phyloP scores from a whole-genome alignment of 2,113 vertebrate species.

The Phoenicopterus ruber region DNA sequence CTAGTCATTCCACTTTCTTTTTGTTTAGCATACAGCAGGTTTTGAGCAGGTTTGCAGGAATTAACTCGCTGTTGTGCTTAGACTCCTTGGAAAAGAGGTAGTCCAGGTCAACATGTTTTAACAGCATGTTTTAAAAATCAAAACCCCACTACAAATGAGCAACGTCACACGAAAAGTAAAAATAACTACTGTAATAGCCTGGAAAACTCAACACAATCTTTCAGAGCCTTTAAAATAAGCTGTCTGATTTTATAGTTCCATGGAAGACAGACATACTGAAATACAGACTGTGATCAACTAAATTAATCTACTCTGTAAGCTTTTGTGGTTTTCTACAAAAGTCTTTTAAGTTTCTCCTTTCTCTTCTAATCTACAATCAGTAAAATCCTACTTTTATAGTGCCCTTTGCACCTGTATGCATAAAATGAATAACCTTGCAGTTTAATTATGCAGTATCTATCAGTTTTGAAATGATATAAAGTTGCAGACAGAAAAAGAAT shows the following conservation, averaged over 20 bases:
- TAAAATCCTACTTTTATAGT: slow-evolving; percentile 75
- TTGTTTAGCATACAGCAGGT: background rate
- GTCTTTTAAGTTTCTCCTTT: slow-evolving; percentile 68
- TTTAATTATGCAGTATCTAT: slow-evolving; percentile 78
- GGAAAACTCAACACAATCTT: background rate
- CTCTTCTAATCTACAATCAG: slow-evolving; percentile 75
- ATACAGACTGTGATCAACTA: slow-evolving; percentile 47
- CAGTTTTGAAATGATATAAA: slow-evolving; percentile 74
- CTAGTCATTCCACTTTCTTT: background rate
- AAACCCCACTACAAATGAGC: background rate
- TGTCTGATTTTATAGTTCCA: slow-evolving; percentile 25
- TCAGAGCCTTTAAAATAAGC: slow-evolving; percentile 34
- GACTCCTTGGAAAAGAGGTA: background rate
- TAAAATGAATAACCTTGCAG: slow-evolving; percentile 78
- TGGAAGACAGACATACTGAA: slow-evolving; percentile 30
- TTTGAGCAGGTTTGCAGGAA: slow-evolving; percentile 1
- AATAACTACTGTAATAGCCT: background rate
- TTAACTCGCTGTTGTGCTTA: background rate
- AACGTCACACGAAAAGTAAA: slow-evolving; percentile 8
- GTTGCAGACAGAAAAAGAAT: slow-evolving; percentile 75
- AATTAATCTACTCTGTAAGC: slow-evolving; percentile 71
- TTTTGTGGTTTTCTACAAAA: slow-evolving; percentile 68
- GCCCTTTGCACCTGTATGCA: slow-evolving; percentile 77
- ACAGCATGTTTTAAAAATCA: background rate
- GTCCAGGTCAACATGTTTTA: background rate